Conservation (phyloP, 2,797 vertebrate species). For the Schizopygopsis pylzovi region DNA sequence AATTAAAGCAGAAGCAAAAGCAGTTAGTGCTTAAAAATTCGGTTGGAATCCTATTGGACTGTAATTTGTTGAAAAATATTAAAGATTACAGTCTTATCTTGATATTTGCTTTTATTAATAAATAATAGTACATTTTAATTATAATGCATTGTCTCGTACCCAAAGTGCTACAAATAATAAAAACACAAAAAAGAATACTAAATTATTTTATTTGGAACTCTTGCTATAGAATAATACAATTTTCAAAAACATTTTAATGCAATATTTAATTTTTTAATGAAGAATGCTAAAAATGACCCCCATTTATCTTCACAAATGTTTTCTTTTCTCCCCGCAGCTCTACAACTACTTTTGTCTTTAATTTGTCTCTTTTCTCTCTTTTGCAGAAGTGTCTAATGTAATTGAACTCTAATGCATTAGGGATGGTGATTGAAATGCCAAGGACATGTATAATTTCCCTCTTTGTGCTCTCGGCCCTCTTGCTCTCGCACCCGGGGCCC, state of each 20-base stretch:
- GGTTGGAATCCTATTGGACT: background rate
- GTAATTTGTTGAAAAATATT: background rate
- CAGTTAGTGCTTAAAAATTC: background rate
- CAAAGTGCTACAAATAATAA: background rate
- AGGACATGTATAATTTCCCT: constrained; percentile 73
- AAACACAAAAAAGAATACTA: background rate
- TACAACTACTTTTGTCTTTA: constrained; percentile 55
- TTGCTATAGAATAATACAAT: no score
- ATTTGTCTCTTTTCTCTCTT: constrained; percentile 47
- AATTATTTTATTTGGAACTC: no score
- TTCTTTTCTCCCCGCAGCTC: constrained; percentile 1
- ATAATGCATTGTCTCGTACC: background rate
- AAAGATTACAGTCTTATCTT: background rate
- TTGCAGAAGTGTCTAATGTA: constrained; percentile 57
- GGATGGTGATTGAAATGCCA: constrained; percentile 62
- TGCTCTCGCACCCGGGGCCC: constrained; percentile 79
- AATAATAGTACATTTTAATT: background rate
- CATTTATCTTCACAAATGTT: constrained; percentile 9
- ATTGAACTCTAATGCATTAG: constrained; percentile 64
- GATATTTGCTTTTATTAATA: background rate
- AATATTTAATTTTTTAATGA: background rate
- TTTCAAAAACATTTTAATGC: background rate
- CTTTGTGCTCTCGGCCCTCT: constrained; percentile 73
- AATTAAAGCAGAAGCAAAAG: background rate
- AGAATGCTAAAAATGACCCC: background rate